A percentile compares a stretch with the other conserved stretches of the same genome.
Conservation (phyloP, 2,888 invertebrate species). For the Pyrrhosoma nymphula region DNA sequence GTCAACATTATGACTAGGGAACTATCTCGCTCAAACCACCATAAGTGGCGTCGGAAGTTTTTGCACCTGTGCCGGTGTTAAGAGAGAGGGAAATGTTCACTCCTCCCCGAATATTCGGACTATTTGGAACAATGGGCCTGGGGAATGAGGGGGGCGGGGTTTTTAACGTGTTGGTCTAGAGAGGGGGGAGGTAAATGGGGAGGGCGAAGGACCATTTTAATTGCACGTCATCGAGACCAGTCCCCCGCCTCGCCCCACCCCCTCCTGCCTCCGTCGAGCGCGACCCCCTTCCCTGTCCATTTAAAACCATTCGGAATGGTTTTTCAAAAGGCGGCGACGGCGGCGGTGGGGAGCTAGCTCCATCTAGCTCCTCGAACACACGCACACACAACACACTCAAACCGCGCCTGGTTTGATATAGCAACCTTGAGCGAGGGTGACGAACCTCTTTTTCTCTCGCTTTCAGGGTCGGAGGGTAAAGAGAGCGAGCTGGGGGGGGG, state of each 20-base stretch:
- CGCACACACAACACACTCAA: background rate
- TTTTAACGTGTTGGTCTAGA: background rate
- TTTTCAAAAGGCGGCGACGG: background rate
- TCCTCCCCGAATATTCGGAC: background rate
- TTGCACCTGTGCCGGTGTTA: background rate
- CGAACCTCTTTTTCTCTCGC: slow-evolving; percentile 46
- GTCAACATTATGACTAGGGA: no score
- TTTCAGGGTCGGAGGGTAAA: slow-evolving; percentile 65
- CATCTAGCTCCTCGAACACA: no score
- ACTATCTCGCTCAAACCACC: no score
- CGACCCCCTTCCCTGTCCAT: background rate
- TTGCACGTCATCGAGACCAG: slow-evolving; percentile 26
- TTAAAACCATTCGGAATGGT: background rate
- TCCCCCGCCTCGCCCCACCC: background rate
- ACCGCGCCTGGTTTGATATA: slow-evolving; percentile 43
- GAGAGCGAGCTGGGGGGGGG: background rate
- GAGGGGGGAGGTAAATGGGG: background rate
- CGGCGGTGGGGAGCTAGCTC: no score
- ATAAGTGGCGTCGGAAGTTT: background rate
- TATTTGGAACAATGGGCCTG: background rate
- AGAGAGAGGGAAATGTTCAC: background rate
- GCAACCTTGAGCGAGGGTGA: slow-evolving; percentile 60
- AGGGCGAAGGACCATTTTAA: background rate
- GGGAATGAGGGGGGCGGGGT: background rate
- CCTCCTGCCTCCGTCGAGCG: background rate